A percentile compares a stretch with the other conserved stretches of the same genome.
Evolutionary conservation across 2,888 invertebrate genomes (phyloP).

Genomic region (Meiosimyza decipiens): DNA sequence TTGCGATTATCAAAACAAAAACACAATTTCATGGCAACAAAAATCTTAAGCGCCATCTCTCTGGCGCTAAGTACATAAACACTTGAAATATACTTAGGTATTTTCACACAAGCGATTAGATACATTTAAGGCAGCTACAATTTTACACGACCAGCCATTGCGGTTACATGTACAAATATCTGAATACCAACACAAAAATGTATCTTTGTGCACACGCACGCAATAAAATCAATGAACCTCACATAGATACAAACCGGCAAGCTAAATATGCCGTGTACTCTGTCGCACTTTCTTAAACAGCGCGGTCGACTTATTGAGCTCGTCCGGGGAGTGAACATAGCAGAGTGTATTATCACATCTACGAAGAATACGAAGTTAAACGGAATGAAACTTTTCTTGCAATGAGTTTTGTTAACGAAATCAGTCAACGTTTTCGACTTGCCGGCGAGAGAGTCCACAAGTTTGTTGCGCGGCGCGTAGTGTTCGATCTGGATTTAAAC

Average conservation of each 20-base stretch:
- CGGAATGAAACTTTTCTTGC: constrained; percentile 57
- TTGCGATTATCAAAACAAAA: not conserved
- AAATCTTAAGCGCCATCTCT: constrained; percentile 22
- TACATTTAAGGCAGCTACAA: not conserved
- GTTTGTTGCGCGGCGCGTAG: constrained; percentile 30
- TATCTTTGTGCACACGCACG: constrained; percentile 19
- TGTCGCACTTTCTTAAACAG: constrained; percentile 36
- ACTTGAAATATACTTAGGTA: not conserved
- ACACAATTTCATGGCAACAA: not conserved
- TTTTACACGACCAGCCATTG: constrained; percentile 43
- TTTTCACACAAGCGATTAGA: not conserved
- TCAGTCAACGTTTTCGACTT: constrained; percentile 63
- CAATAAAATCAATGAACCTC: constrained; percentile 14
- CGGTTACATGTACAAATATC: constrained; percentile 26
- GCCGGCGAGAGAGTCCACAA: constrained; percentile 62
- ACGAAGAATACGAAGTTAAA: constrained; percentile 1
- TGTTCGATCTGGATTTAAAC: constrained; percentile 4
- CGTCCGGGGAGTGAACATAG: constrained; percentile 37
- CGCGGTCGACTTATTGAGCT: constrained; percentile 45
- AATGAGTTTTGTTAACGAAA: constrained; percentile 57
- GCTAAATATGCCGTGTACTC: constrained; percentile 11
- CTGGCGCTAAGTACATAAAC: constrained; percentile 17
- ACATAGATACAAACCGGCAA: constrained; percentile 34
- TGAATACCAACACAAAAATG: constrained; percentile 6
- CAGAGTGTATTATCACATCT: constrained; percentile 30